A percentile compares a stretch with the other conserved stretches of the same genome.
Conservation (phyloP, 2,888 invertebrate species). For the Erynnis tages region DNA sequence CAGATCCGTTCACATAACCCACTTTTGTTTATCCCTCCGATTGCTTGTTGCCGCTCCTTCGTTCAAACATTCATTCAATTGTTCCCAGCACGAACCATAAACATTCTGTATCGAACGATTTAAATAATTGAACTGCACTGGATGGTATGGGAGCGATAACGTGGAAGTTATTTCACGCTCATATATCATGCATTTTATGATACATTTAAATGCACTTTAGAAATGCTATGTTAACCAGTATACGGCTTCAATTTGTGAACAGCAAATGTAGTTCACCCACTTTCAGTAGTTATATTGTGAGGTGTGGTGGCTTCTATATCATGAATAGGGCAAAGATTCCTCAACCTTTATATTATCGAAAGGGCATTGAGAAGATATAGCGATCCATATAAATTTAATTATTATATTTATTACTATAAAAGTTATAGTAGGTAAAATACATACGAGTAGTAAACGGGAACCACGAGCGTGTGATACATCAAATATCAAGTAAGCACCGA, state of each 20-base stretch:
- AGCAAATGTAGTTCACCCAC: neutral
- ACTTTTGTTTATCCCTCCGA: slow-evolving; percentile 17
- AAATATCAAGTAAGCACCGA: no score
- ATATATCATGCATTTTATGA: slow-evolving; percentile 21
- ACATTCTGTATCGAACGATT: slow-evolving; percentile 22
- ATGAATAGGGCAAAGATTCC: neutral
- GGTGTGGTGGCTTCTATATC: neutral
- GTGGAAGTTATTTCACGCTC: slow-evolving; percentile 8
- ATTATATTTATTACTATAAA: neutral
- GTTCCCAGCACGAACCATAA: slow-evolving; percentile 19
- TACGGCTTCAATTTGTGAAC: neutral
- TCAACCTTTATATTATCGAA: no score
- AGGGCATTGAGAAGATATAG: neutral
- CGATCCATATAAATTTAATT: neutral
- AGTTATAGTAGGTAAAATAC: no score
- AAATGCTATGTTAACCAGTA: neutral
- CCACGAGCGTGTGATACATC: no score
- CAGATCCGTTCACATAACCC: slow-evolving; percentile 10
- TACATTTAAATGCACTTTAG: slow-evolving; percentile 12
- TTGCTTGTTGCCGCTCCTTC: slow-evolving; percentile 16
- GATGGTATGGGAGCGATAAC: slow-evolving; percentile 14
- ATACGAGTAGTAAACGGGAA: no score
- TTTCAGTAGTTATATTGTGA: no score
- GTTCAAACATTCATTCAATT: slow-evolving; percentile 25
- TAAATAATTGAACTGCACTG: slow-evolving; percentile 21